Percentiles rank a stretch among this genome's conserved stretches.
Evolutionary conservation across 2,113 vertebrate species (phyloP).

Genomic region (Hymenochirus boettgeri): DNA sequence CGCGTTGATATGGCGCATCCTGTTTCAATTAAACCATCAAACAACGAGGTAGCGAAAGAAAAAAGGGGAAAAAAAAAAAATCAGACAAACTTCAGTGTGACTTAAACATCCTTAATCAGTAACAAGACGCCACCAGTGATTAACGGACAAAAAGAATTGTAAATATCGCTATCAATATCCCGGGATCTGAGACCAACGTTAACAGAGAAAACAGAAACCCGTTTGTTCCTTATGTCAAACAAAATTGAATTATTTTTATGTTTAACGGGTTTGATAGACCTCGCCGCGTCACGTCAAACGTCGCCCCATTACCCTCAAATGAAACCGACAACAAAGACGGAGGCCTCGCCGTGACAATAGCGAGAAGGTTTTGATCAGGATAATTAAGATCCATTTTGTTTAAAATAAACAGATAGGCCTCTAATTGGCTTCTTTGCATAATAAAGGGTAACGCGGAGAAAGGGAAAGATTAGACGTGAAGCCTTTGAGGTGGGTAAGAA

Average conservation of each 20-base stretch:
- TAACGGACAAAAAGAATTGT: conserved; percentile 61
- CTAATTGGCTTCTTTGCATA: conserved; percentile 99
- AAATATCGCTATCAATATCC: conserved; percentile 64
- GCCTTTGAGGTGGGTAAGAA: conserved; percentile 67
- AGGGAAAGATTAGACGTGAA: conserved; percentile 78
- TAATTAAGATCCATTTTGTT: conserved; percentile 99
- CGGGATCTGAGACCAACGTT: conserved; percentile 71
- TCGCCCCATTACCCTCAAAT: conserved; percentile 84
- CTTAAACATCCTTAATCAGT: conserved; percentile 64
- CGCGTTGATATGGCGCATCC: conserved; percentile 5
- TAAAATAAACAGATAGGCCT: conserved; percentile 99
- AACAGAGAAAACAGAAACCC: conserved; percentile 73
- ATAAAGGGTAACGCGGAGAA: conserved; percentile 89
- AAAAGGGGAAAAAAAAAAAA: conserved; percentile 26
- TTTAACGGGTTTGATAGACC: no score
- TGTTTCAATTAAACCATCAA: conserved; percentile 40
- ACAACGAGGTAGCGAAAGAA: conserved; percentile 1
- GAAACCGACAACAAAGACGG: conserved; percentile 89
- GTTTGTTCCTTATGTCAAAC: conserved; percentile 85
- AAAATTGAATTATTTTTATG: conserved; percentile 64
- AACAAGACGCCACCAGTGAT: conserved; percentile 65
- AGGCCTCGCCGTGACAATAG: conserved; percentile 82
- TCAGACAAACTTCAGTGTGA: conserved; percentile 52
- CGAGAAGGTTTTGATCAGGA: conserved; percentile 88
- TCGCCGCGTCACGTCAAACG: conserved; percentile 86